These are phyloP conservation scores for Colistium nudipinnis DNA, from an alignment of 2,113 vertebrate genomes.

Conservation along the genomic window DNA sequence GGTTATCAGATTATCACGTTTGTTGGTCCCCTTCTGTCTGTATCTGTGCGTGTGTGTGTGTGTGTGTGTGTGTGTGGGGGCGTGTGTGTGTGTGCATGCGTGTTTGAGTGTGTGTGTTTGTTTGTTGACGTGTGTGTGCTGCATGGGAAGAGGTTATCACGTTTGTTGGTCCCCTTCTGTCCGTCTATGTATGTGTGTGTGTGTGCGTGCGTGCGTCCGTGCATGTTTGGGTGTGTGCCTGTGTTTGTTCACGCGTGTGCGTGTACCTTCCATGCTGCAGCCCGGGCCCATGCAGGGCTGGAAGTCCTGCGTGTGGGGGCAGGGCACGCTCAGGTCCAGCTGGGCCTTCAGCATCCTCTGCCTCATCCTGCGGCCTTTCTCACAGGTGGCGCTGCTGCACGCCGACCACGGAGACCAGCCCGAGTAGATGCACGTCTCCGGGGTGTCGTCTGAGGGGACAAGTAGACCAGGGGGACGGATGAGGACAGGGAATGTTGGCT, in stretches of 20 bases:
- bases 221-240: no score
- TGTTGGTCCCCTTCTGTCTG: no score
- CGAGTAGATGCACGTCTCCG: slow-evolving; percentile 97
- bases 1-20: no score
- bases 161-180: no score
- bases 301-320: slow-evolving; percentile 96
- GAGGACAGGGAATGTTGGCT: not conserved
- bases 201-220: no score
- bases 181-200: not conserved
- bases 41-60: no score
- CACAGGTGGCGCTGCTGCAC: slow-evolving; percentile 94
- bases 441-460: slow-evolving; percentile 87
- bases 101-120: no score
- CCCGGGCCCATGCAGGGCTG: slow-evolving; percentile 95
- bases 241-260: slow-evolving; percentile 8
- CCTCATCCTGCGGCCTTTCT: slow-evolving; percentile 95
- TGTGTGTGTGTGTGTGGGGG: no score
- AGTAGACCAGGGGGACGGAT: not conserved
- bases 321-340: slow-evolving; percentile 90
- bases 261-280: slow-evolving; percentile 91
- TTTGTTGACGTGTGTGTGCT: no score
- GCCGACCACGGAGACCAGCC: slow-evolving; percentile 98
- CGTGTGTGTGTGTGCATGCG: no score
- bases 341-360: slow-evolving; percentile 97
- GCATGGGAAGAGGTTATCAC: no score